These are phyloP conservation scores for Podargus strigoides DNA, from an alignment of 2,797 vertebrate species.

Conservation along the genomic window DNA sequence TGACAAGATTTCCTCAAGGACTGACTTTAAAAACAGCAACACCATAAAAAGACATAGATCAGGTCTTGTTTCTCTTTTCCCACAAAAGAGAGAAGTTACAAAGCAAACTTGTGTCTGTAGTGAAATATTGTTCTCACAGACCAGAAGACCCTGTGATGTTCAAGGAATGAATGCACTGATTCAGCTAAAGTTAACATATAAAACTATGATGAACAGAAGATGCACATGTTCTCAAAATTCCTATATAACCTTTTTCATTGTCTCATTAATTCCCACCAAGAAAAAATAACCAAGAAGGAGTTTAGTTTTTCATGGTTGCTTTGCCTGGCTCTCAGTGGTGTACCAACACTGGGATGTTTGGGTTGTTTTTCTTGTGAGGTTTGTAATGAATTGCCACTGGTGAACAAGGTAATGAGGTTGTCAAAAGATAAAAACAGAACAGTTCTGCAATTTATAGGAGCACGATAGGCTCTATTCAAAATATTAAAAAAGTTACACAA, in stretches of 20 bases:
- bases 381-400: conserved; percentile 60
- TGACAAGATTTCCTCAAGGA: not conserved
- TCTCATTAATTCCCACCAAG: not conserved
- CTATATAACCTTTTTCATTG: not conserved
- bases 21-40: not conserved
- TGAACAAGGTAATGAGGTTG: conserved; percentile 72
- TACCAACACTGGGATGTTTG: conserved; percentile 6
- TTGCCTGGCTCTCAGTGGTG: conserved; percentile 20
- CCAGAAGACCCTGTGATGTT: not conserved
- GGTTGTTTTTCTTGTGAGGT: conserved; percentile 46
- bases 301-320: not conserved
- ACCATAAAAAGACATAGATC: not conserved
- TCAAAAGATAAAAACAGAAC: conserved; percentile 56
- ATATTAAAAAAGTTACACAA: not conserved
- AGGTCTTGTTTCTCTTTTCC: not conserved
- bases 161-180: not conserved
- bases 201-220: not conserved
- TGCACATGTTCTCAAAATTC: not conserved
- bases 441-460: conserved; percentile 38
- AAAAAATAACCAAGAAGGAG: not conserved
- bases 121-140: not conserved
- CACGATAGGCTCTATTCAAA: not conserved
- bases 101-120: not conserved
- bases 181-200: not conserved
- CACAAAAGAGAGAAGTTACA: not conserved